Base-by-base conservation (phyloP, 2,797 vertebrate species). In the Pteronotus mesoamericanus region DNA sequence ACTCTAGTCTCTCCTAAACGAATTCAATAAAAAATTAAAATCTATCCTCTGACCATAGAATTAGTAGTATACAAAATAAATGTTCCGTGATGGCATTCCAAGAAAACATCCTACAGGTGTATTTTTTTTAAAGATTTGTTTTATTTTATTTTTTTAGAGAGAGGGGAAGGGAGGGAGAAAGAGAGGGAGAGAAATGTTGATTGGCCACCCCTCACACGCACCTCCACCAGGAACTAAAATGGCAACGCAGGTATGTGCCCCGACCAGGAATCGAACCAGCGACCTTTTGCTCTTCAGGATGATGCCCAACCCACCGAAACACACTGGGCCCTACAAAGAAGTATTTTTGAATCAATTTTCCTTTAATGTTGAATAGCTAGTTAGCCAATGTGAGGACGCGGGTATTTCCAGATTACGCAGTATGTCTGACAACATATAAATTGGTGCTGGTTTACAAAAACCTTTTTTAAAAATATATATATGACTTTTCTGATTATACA, bases 1-100 rank as follows among this genome's bases (percentile, higher is more conserved):
- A 5, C 10, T 3, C 0, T 10, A 53, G 2, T 26, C 48, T n/a
- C 53, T 57, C 32, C 15, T 21, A 18, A 12, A 6, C 24, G 44
- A 79, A n/a, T 29, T 51, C 32, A 9, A 1, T 3, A 9, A 39
- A 55, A 51, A 29, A 2, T 46, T 34, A 18, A 64, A 26, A 8
- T 48, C 55, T 10, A 9, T 42, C 66, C 37, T 15, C 1, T 0
- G 24, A 42, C 22, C 61, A 0, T 10, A 61, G 78, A 55, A 34
- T 21, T 26, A 39, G 39, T 42, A 11, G 18, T 9, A 0, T 59
- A 6, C 69, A 8, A 42, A 32, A 29, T 53, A 19, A 44, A 32
- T 21, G 5, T n/a, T 32, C 46, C 29, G 42, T 11, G 32, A 11
- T 19, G 88, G 29, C 15, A 5, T 34, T 55, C 19, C 72, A 42